Evolutionary conservation across 2,888 invertebrate species (phyloP), one percentile per base, ranked within the genome.

Genomic region (Sialis fuliginosa): DNA sequence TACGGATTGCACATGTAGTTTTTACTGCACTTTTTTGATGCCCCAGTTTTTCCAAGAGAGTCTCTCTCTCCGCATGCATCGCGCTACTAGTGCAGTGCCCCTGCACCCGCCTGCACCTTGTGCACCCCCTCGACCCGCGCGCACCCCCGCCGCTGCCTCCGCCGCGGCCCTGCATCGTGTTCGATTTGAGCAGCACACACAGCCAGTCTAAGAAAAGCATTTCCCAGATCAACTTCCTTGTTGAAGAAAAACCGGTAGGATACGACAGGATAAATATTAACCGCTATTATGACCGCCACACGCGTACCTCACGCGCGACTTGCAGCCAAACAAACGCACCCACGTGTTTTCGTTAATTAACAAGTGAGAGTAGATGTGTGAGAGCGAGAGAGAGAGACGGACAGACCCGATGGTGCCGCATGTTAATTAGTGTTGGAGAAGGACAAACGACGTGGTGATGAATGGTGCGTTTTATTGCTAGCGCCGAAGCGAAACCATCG

Each of bases 21-120:
- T 45, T 45, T 45, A 45, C 35, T 45, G 45, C 45, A 45, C 34
- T 45, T 45, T 45, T 45, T 44, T 32, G 30, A 22, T 45, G 45
- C 45, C 45, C 45, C 45, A 45, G 45, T 45, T 45, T 45, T 39
- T 39, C 45, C 45, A 39, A 44, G 13, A 44, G 22, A 22, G 22
- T 22, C 22, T 22, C 22, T 22, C 22, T 22, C 22, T 22, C 22
- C 22, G 22, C 22, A 22, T 22, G 22, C 22, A 22, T 22, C 22
- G 22, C 22, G 22, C 22, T 22, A 22, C 22, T 22, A 22, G 22
- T 22, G 22, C 22, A 22, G 22, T 22, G 22, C 22, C 22, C 22
- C 22, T 22, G 22, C 22, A 22, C 22, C 22, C 22, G 22, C 22
- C 22, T 22, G 22, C 22, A 22, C 22, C 22, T 22, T 22, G 22